phyloP scores from a whole-genome alignment of 2,888 invertebrate species.

The Trachelus iudaicus region DNA sequence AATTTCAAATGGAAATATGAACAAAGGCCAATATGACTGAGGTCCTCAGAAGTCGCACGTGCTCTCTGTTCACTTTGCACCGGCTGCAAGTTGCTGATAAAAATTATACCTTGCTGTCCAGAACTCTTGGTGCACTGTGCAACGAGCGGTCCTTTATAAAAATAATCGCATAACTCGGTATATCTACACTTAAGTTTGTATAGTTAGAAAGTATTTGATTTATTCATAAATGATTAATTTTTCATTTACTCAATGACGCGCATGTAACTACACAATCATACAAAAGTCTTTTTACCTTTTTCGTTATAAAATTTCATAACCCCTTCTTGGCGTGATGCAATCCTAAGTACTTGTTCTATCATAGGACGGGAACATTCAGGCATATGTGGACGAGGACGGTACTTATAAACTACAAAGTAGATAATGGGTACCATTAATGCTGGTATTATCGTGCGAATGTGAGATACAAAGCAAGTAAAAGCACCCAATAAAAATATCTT shows the following conservation, averaged over 20 bases:
- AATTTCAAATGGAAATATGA: conserved; percentile 54
- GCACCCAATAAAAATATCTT: conserved; percentile 15
- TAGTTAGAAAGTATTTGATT: too few relatives aligned
- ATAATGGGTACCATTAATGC: conserved; percentile 39
- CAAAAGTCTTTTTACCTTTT: too few relatives aligned
- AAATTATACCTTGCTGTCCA: too few relatives aligned
- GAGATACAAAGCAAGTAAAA: conserved; percentile 31
- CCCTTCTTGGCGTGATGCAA: background rate
- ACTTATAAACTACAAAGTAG: conserved; percentile 23
- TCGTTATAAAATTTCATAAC: background rate
- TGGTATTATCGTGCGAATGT: conserved; percentile 32
- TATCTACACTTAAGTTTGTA: too few relatives aligned
- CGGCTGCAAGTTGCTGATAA: background rate
- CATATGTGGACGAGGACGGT: conserved; percentile 36
- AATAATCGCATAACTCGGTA: too few relatives aligned
- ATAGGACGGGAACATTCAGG: conserved; percentile 18
- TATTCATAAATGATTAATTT: too few relatives aligned
- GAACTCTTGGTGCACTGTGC: too few relatives aligned
- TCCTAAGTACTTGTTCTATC: background rate
- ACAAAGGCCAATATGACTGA: conserved; percentile 46
- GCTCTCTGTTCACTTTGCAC: background rate
- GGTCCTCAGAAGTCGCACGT: background rate
- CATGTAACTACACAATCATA: too few relatives aligned
- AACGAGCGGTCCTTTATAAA: too few relatives aligned
- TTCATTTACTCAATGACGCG: too few relatives aligned